Evolutionary conservation across 2,797 vertebrate species (phyloP).

Genomic region (Brachymystax lenok): DNA sequence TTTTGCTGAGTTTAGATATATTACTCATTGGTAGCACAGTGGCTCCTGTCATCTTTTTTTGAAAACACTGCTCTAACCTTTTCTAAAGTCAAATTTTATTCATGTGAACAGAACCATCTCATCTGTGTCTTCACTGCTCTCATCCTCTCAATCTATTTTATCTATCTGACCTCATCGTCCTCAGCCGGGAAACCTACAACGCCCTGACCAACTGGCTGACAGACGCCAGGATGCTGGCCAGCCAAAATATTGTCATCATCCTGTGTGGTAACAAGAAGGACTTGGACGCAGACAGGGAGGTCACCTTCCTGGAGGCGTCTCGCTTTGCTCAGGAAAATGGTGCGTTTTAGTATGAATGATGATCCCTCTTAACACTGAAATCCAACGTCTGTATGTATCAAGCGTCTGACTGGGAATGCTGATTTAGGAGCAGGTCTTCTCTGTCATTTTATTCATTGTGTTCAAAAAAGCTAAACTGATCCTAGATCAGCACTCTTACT

Average conservation of each 20-base stretch:
- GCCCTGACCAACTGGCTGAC: conserved; percentile 92
- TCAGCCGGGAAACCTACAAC: conserved; percentile 92
- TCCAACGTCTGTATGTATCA: no score
- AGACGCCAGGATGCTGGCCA: conserved; percentile 90
- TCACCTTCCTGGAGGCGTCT: conserved; percentile 92
- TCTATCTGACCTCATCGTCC: background rate
- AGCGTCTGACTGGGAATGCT: no score
- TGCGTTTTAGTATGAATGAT: conserved; percentile 46
- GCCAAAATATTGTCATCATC: conserved; percentile 94
- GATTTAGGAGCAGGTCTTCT: no score
- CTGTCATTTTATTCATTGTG: no score
- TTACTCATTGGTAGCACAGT: background rate
- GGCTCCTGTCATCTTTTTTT: background rate
- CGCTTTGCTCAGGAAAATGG: conserved; percentile 94
- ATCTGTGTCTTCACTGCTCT: background rate
- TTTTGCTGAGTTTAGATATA: background rate
- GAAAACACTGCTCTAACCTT: background rate
- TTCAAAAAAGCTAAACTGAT: background rate
- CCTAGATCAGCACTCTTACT: background rate
- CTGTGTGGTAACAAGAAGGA: conserved; percentile 96
- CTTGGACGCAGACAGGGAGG: conserved; percentile 89
- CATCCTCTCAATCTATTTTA: background rate
- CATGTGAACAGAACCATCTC: background rate
- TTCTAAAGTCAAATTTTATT: background rate
- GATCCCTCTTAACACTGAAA: background rate